Conservation (phyloP, 2,888 invertebrate genomes). For the Apomyelois bistriatella region DNA sequence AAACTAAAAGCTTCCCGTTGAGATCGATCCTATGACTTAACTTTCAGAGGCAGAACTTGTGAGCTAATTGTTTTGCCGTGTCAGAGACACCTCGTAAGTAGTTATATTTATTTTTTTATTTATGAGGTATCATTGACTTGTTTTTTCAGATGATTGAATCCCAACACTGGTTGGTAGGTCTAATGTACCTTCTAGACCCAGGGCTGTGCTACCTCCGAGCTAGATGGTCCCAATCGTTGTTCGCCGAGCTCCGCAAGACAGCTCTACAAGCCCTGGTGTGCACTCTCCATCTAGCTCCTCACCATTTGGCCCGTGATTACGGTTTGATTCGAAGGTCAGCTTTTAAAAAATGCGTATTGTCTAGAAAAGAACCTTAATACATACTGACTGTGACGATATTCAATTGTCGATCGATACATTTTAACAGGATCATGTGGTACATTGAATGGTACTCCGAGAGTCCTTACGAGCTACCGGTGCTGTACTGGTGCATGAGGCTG, state of each 20-base stretch:
- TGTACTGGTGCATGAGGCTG: conserved; percentile 64
- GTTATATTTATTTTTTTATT: too few relatives aligned
- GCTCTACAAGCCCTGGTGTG: conserved; percentile 56
- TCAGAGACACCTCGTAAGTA: too few relatives aligned
- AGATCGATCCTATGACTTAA: too few relatives aligned
- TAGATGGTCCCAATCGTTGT: conserved; percentile 51
- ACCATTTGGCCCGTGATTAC: conserved; percentile 36
- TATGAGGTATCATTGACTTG: too few relatives aligned
- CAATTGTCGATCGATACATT: too few relatives aligned
- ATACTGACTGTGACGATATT: too few relatives aligned
- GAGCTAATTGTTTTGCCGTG: too few relatives aligned
- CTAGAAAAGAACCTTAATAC: too few relatives aligned
- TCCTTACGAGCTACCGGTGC: conserved; percentile 50
- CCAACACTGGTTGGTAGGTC: conserved; percentile 54
- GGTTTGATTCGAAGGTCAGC: conserved; percentile 55
- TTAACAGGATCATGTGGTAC: conserved; percentile 66
- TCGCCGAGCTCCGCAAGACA: conserved; percentile 50
- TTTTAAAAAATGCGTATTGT: neutral
- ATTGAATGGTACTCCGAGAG: conserved; percentile 66
- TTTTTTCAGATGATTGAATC: conserved; percentile 45
- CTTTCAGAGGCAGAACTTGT: too few relatives aligned
- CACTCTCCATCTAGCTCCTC: conserved; percentile 35
- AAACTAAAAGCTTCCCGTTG: too few relatives aligned
- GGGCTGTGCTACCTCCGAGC: conserved; percentile 44
- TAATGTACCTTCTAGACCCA: conserved; percentile 63